These are phyloP conservation scores for Ia io DNA, from an alignment of 2,113 vertebrate species.

Conservation along the genomic window DNA sequence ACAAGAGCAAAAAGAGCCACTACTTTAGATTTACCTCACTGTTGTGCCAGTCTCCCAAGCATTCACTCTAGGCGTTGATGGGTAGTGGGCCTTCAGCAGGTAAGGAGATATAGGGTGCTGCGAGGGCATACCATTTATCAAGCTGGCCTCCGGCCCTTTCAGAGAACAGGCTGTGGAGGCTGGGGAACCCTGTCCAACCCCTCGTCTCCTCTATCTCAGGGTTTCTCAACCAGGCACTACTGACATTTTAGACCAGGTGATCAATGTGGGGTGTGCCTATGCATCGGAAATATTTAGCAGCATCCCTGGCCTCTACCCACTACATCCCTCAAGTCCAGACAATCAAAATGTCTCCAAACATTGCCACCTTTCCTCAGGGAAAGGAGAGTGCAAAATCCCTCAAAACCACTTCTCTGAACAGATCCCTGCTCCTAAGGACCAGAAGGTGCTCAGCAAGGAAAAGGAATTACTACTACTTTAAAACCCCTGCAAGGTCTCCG, in stretches of 20 bases:
- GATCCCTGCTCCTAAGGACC: background rate
- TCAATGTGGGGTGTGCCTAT: background rate
- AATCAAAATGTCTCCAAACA: slow-evolving; percentile 8
- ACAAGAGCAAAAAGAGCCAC: background rate
- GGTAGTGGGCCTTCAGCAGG: background rate
- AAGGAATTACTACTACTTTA: background rate
- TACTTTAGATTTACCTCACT: background rate
- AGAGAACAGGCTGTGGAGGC: background rate
- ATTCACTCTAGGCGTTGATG: background rate
- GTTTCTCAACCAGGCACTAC: background rate
- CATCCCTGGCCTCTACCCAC: background rate
- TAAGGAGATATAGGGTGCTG: background rate
- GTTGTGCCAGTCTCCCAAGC: background rate
- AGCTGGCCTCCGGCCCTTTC: background rate
- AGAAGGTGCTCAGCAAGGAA: background rate
- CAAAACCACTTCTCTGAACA: background rate
- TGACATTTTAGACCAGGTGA: background rate
- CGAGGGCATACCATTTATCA: background rate
- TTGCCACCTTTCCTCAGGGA: background rate
- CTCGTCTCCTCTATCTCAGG: background rate
- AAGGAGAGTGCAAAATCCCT: background rate
- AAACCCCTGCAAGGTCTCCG: background rate
- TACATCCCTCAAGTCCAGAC: background rate
- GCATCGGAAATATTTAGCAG: background rate
- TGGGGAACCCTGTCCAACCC: background rate